A percentile compares a stretch with the other conserved stretches of the same genome.
Evolutionary conservation across 1,140 invertebrate species (phyloP).

Genomic region (Procambarus virginalis): DNA sequence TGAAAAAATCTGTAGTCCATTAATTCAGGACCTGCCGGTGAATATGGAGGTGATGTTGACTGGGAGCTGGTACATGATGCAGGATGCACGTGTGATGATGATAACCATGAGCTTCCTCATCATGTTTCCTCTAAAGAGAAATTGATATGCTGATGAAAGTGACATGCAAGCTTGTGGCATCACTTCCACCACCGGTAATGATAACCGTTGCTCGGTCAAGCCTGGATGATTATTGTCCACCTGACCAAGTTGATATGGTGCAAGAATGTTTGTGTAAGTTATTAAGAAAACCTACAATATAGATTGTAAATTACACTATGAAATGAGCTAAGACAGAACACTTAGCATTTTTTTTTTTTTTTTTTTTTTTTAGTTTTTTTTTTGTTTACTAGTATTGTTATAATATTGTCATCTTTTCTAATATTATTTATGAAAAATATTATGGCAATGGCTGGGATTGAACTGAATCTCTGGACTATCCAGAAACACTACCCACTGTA

Average conservation of each 20-base stretch:
- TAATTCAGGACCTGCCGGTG: constrained; percentile 48
- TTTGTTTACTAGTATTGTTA: too few species aligned
- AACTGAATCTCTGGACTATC: too few species aligned
- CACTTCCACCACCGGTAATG: constrained; percentile 81
- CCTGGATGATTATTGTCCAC: constrained; percentile 91
- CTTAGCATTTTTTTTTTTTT: too few species aligned
- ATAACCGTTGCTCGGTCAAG: constrained; percentile 83
- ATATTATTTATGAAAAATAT: too few species aligned
- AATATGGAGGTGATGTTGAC: constrained; percentile 79
- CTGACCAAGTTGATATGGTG: constrained; percentile 83
- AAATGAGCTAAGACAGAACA: background rate
- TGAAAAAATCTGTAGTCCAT: constrained; percentile 4
- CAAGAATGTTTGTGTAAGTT: constrained; percentile 75
- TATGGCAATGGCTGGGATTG: too few species aligned
- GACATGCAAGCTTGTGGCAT: constrained; percentile 79
- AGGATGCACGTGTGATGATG: constrained; percentile 89
- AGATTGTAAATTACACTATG: constrained; percentile 41
- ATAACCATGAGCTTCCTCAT: constrained; percentile 82
- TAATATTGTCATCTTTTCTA: too few species aligned
- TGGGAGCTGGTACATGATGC: constrained; percentile 87
- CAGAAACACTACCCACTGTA: too few species aligned
- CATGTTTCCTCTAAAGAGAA: constrained; percentile 83
- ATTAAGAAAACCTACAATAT: constrained; percentile 41
- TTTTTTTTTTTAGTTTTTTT: too few species aligned
- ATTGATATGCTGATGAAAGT: constrained; percentile 79